Conservation (phyloP, 2,888 invertebrate species). For the Myathropa florea region DNA sequence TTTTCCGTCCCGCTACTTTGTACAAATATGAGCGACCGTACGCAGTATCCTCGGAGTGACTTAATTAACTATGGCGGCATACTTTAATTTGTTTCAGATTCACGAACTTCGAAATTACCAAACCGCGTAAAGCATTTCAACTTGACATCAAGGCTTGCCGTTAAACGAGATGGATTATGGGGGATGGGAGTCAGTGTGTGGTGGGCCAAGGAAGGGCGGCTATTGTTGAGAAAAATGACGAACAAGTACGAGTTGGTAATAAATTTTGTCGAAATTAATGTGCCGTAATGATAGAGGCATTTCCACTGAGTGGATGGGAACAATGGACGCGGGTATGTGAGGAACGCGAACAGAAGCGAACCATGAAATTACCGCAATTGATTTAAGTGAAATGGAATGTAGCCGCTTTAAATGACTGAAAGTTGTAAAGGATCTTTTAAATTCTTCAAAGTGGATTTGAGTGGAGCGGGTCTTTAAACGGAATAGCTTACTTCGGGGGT, state of each 20-base stretch:
- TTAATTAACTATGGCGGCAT: constrained; percentile 42
- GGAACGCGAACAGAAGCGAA: constrained; percentile 1
- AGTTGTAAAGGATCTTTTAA: not conserved
- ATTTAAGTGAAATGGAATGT: constrained; percentile 6
- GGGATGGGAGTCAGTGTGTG: not conserved
- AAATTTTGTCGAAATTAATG: constrained; percentile 48
- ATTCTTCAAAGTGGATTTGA: not conserved
- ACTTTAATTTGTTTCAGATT: constrained; percentile 50
- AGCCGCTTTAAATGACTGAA: not conserved
- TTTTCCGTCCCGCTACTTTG: not conserved
- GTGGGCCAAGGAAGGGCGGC: not conserved
- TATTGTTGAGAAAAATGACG: constrained; percentile 7
- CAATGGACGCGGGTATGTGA: not conserved
- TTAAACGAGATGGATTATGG: not conserved
- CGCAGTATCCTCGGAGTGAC: constrained; percentile 12
- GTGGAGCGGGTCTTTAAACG: too few relatives aligned
- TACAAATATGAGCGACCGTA: not conserved
- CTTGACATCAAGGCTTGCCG: constrained; percentile 35
- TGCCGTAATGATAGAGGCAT: constrained; percentile 36
- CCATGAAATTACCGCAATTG: constrained; percentile 39
- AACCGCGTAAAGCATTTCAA: constrained; percentile 37
- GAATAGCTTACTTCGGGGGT: too few relatives aligned
- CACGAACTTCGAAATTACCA: constrained; percentile 37
- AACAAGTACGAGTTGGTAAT: constrained; percentile 22
- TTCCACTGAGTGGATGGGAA: constrained; percentile 13